Evolutionary conservation across 2,888 invertebrate genomes (phyloP).

Genomic region (Spisula solida): DNA sequence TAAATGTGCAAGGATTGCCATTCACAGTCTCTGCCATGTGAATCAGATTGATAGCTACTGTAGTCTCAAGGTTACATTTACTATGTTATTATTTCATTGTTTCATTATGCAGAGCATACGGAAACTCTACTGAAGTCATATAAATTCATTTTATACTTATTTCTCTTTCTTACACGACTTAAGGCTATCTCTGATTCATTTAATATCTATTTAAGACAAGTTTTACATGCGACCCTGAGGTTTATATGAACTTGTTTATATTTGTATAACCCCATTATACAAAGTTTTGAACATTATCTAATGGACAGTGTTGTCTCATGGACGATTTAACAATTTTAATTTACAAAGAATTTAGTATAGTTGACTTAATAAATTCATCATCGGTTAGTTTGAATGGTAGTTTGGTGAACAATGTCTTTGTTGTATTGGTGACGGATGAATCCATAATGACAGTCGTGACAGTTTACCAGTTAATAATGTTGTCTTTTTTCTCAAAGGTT

Average conservation of each 20-base stretch:
- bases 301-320: neutral
- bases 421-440: neutral
- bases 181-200: neutral
- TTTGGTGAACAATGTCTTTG: conserved; percentile 6
- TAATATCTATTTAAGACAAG: neutral
- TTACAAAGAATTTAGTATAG: conserved; percentile 18
- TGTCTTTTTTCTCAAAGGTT: neutral
- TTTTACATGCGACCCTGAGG: neutral
- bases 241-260: neutral
- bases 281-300: neutral
- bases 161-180: too few relatives aligned
- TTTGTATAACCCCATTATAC: conserved; percentile 7
- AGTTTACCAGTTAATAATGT: neutral
- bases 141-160: too few relatives aligned
- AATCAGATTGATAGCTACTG: too few relatives aligned
- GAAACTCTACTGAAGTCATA: too few relatives aligned
- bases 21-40: too few relatives aligned
- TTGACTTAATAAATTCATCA: neutral
- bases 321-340: neutral
- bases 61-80: too few relatives aligned
- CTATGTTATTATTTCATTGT: too few relatives aligned
- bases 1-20: too few relatives aligned
- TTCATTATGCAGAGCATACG: too few relatives aligned
- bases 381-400: neutral
- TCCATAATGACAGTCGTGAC: neutral